Conservation (phyloP, 2,888 invertebrate species). For the Mystacides longicornis region DNA sequence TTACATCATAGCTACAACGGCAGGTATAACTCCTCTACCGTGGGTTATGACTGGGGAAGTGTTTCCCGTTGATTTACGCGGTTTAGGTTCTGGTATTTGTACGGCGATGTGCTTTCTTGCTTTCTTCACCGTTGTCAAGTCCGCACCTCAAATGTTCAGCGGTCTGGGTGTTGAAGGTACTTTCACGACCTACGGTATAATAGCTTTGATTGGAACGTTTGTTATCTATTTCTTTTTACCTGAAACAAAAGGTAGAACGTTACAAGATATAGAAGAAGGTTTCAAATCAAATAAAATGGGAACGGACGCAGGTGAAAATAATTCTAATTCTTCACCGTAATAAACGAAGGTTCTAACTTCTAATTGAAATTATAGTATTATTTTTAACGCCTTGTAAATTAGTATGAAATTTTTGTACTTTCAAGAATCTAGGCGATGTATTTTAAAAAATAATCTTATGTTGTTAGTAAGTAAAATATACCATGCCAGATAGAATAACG, state of each 20-base stretch:
- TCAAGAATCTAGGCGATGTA: too few species aligned
- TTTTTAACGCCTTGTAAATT: too few species aligned
- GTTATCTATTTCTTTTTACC: constrained; percentile 55
- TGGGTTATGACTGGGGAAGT: constrained; percentile 72
- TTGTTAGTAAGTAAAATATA: too few species aligned
- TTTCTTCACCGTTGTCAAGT: constrained; percentile 61
- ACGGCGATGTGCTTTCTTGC: constrained; percentile 57
- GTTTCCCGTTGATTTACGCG: constrained; percentile 55
- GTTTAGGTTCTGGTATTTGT: constrained; percentile 59
- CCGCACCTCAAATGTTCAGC: constrained; percentile 53
- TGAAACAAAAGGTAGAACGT: constrained; percentile 61
- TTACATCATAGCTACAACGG: constrained; percentile 53
- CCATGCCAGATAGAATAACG: too few species aligned
- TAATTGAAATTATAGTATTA: too few species aligned
- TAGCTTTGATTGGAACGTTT: constrained; percentile 51
- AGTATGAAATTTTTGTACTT: too few species aligned
- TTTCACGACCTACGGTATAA: constrained; percentile 54
- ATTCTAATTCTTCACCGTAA: background rate
- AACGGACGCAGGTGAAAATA: too few species aligned
- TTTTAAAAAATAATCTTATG: too few species aligned
- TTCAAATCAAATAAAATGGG: constrained; percentile 34
- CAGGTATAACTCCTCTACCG: constrained; percentile 60
- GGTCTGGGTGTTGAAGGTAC: constrained; percentile 52
- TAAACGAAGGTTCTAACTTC: background rate
- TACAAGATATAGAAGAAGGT: constrained; percentile 59